Evolutionary conservation across 2,888 invertebrate species (phyloP), one percentile per base, ranked within the genome.

Genomic region (Heliconius charithonia): DNA sequence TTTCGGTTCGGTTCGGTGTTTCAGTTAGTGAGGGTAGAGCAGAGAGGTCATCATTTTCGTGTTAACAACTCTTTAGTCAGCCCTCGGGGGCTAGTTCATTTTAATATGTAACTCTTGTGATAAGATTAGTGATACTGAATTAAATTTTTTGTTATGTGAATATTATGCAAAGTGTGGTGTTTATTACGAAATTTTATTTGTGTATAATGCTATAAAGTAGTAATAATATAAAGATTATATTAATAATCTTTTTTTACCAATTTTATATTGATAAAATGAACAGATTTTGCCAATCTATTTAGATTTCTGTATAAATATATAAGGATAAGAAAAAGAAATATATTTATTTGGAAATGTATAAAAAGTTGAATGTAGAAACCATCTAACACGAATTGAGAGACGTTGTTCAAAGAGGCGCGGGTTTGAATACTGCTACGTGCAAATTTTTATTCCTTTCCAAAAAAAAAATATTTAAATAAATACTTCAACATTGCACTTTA

Each of bases 61-160:
- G 91, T 93, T 94, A 94, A 93, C 93, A 93, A 92, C 92, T 92
- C 91, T 92, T 92, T 91, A 92, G 84, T 84, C 84, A 77, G 83
- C 84, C 86, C 87, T 88, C 83, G 81, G 75, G 83, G 83, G 83
- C 86, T 89, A 89, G 90, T 91, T 87, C 86, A 91, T 91, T 90
- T 91, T 90, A 92, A 93, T 92, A 91, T 86, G 87, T 86, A 87
- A 83, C 89, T 91, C 89, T 85, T 93, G 93, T 90, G 86, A 84
- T 86, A 87, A 92, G 89, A 89, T 87, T 84, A 86, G 85, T 82
- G 81, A 81, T 77, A 32, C 16, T 12, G n/a, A 12, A 1, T 70
- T 76, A 86, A 87, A 88, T 84, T 87, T 89, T 90, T 90, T 88
- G 90, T 89, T 88, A 92, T 93, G 90, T 86, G 87, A 91, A 92